phyloP scores from a whole-genome alignment of 1,140 invertebrate species.

The Contarinia nasturtii region DNA sequence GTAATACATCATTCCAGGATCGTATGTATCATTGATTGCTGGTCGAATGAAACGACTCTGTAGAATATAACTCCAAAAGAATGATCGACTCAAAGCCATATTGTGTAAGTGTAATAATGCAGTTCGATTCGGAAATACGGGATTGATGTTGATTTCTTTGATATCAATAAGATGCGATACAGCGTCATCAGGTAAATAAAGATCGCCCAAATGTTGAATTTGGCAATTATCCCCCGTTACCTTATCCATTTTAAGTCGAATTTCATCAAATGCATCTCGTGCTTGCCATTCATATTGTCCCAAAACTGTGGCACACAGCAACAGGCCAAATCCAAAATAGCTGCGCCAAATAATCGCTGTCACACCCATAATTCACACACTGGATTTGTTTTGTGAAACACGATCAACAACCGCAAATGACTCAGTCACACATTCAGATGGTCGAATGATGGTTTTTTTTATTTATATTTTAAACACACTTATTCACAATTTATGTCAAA shows the following conservation, averaged over 20 bases:
- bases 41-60: slow-evolving; percentile 78
- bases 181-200: slow-evolving; percentile 63
- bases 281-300: slow-evolving; percentile 79
- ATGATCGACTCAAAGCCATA: slow-evolving; percentile 82
- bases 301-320: slow-evolving; percentile 37
- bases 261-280: slow-evolving; percentile 73
- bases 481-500: too few species aligned
- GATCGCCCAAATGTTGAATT: slow-evolving; percentile 63
- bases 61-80: slow-evolving; percentile 90
- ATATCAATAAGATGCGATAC: slow-evolving; percentile 87
- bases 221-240: slow-evolving; percentile 72
- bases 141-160: slow-evolving; percentile 87
- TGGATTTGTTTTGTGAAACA: too few species aligned
- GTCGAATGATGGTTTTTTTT: background rate
- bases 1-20: slow-evolving; percentile 97
- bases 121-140: slow-evolving; percentile 87
- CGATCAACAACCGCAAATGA: too few species aligned
- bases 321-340: slow-evolving; percentile 17
- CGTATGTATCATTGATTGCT: slow-evolving; percentile 77
- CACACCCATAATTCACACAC: background rate
- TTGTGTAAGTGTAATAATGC: slow-evolving; percentile 86
- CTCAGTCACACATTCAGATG: background rate
- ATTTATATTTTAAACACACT: too few species aligned
- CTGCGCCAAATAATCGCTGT: slow-evolving; percentile 12
- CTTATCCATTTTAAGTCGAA: slow-evolving; percentile 59